Conservation (phyloP, 2,888 invertebrate genomes). For the Nymphalis c-album region DNA sequence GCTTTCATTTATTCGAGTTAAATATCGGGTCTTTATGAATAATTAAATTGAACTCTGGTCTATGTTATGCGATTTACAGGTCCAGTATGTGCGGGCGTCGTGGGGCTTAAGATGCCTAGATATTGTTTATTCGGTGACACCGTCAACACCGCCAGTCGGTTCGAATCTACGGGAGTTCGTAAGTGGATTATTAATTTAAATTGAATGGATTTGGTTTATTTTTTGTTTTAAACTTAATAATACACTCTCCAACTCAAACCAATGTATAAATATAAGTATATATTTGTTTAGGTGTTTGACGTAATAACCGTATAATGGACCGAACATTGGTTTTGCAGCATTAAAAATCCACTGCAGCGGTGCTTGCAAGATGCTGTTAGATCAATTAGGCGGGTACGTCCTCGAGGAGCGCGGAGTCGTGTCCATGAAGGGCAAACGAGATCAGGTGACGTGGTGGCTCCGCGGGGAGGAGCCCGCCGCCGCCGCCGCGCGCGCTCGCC, state of each 20-base stretch:
- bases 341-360: slow-evolving; percentile 91
- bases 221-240: neutral
- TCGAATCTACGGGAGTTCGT: slow-evolving; percentile 92
- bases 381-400: slow-evolving; percentile 88
- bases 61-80: slow-evolving; percentile 71
- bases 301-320: no score
- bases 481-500: slow-evolving; percentile 79
- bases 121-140: slow-evolving; percentile 97
- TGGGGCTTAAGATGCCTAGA: slow-evolving; percentile 95
- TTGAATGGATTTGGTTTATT: neutral
- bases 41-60: neutral
- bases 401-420: slow-evolving; percentile 88
- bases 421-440: slow-evolving; percentile 92
- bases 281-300: no score
- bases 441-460: slow-evolving; percentile 91
- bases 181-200: slow-evolving; percentile 52
- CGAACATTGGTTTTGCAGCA: slow-evolving; percentile 70
- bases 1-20: no score
- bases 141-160: slow-evolving; percentile 93
- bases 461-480: slow-evolving; percentile 86
- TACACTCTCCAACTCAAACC: no score
- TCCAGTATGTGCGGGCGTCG: slow-evolving; percentile 95
- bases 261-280: no score
- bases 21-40: neutral
- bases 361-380: slow-evolving; percentile 85